Evolutionary conservation across 2,797 vertebrate genomes (phyloP), one percentile per base, ranked within the genome.

Genomic region (Pseudochirops cupreus): DNA sequence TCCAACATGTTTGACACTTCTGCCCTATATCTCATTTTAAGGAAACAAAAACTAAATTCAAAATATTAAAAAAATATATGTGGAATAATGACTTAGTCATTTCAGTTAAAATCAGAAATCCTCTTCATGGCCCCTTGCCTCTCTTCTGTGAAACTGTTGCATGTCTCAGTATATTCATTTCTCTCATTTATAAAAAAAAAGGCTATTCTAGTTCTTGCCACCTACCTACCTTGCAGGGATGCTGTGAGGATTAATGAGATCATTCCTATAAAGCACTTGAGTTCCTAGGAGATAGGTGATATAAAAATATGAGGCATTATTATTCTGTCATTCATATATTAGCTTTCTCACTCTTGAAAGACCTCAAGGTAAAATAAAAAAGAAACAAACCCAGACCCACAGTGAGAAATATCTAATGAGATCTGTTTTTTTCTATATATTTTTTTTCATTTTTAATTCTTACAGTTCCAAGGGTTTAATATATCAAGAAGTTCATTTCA

Each of bases 331-430:
- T 97, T 97, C 96, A 97, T 91, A 96, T 91, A 94, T 97, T 97
- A 97, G 56, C 58, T 96, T 94, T 91, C 92, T 94, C 91, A 91
- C 55, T 97, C 50, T 97, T 96, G 95, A 62, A 95, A 58, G n/a
- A 96, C 97, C 96, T 94, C 91, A 92, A 97, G 94, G 93, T 96
- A 95, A 94, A 97, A 95, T 95, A 0, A 96, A 94, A 97, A 96
- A 94, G 97, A 97, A 97, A 97, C 94, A 97, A 96, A 95, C 93
- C 91, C 90, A 67, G 31, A 94, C 96, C 93, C 82, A 91, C 58
- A 94, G 96, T 96, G 67, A 98, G 96, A 97, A 97, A 96, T 97
- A 95, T 92, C 97, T 97, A 97, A 98, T 96, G 91, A 97, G 95
- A 96, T 95, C 87, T 94, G 28, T 57, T 91, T 57, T 33, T n/a